Conservation (phyloP, 30 jellyfish, hydroid and myxozoan genomes). For the Aurelia sp. region DNA sequence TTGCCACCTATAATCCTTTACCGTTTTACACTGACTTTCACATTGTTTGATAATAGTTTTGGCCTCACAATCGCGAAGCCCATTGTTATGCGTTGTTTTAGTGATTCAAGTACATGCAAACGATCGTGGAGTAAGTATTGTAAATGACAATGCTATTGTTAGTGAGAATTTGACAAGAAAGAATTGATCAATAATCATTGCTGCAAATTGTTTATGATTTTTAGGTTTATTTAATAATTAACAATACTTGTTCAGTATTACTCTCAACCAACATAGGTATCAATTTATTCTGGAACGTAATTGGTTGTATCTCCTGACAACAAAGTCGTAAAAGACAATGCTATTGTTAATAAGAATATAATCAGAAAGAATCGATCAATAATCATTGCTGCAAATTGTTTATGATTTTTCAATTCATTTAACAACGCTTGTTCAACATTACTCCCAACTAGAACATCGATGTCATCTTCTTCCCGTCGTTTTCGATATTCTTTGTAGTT, state of each 20-base stretch:
- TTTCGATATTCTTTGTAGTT: constrained; percentile 65
- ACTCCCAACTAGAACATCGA: constrained; percentile 70
- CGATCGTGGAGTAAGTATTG: constrained; percentile 1
- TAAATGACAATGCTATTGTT: constrained; percentile 66
- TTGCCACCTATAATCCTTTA: too few species aligned
- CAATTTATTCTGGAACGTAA: constrained; percentile 25
- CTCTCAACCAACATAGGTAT: constrained; percentile 46
- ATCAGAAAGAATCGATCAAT: constrained; percentile 57
- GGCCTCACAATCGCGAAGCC: too few species aligned
- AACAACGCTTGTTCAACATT: constrained; percentile 52
- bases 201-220: constrained; percentile 67
- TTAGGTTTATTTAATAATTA: constrained; percentile 29
- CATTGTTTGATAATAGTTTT: too few species aligned
- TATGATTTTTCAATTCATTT: constrained; percentile 59
- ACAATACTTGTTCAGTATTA: constrained; percentile 28
- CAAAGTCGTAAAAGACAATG: constrained; percentile 72
- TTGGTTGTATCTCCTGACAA: constrained; percentile 73
- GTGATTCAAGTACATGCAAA: too few species aligned
- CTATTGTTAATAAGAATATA: constrained; percentile 43
- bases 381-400: constrained; percentile 63
- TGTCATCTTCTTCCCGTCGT: constrained; percentile 73
- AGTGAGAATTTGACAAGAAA: constrained; percentile 34
- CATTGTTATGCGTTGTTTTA: too few species aligned
- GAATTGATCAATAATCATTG: constrained; percentile 65
- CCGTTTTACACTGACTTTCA: too few species aligned